Conservation (phyloP, 1,140 invertebrate genomes). For the Phymorhynchus buccinoides region DNA sequence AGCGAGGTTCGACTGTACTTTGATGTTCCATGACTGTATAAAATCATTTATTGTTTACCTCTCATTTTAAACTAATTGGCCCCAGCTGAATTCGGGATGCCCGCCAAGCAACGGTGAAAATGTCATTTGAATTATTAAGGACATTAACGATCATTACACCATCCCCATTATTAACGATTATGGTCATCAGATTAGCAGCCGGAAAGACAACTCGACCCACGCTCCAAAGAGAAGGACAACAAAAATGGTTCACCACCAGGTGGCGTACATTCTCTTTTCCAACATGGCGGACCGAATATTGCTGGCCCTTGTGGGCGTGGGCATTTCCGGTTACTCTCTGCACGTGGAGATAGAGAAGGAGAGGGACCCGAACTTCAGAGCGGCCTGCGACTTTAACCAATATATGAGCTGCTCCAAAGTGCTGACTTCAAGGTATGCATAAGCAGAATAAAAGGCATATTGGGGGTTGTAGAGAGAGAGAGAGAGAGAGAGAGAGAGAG, state of each 20-base stretch:
- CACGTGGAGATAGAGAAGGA: conserved; percentile 82
- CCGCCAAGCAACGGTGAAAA: too few species aligned
- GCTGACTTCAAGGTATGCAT: conserved; percentile 86
- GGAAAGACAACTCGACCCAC: not conserved
- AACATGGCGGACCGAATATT: conserved; percentile 51
- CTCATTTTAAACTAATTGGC: too few species aligned
- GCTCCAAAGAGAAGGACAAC: too few species aligned
- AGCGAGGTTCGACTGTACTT: too few species aligned
- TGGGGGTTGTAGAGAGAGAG: too few species aligned
- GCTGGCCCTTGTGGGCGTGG: conserved; percentile 78
- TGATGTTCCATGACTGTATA: too few species aligned
- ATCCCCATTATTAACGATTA: not conserved
- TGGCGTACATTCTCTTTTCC: conserved; percentile 51
- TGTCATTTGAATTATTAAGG: not conserved
- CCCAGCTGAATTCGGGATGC: too few species aligned
- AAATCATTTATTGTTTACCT: too few species aligned
- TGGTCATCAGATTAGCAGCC: not conserved
- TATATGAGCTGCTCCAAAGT: conserved; percentile 85
- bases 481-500: not conserved
- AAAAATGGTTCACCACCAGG: not conserved
- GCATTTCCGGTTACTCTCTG: conserved; percentile 83
- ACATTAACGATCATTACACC: not conserved
- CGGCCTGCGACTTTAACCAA: conserved; percentile 86
- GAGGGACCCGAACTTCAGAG: conserved; percentile 79
- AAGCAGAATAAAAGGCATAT: too few species aligned